Conservation (phyloP, 2,888 invertebrate genomes). For the Agriotes lineatus region DNA sequence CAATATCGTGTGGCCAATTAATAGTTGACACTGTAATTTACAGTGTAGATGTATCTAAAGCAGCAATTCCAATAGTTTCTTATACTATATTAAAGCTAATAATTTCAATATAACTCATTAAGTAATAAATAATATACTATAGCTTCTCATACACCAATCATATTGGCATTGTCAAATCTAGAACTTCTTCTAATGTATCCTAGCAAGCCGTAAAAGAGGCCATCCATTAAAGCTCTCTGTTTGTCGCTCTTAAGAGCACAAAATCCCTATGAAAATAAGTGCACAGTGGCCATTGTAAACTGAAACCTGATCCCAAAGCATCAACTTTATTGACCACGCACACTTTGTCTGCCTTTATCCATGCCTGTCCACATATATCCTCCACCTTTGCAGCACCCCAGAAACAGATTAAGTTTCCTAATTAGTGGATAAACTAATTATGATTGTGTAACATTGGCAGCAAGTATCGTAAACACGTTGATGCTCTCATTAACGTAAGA, state of each 20-base stretch:
- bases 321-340: not conserved
- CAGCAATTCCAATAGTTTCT: too few species aligned
- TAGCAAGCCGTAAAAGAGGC: too few species aligned
- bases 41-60: too few species aligned
- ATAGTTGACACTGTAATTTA: too few species aligned
- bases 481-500: slow-evolving; percentile 6
- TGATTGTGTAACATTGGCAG: slow-evolving; percentile 1
- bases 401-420: not conserved
- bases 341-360: not conserved
- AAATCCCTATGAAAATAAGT: not conserved
- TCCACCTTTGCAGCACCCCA: not conserved
- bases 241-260: not conserved
- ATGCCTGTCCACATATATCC: not conserved
- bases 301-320: slow-evolving; percentile 3
- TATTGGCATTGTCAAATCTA: too few species aligned
- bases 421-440: not conserved
- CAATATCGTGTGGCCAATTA: too few species aligned
- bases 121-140: too few species aligned
- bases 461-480: slow-evolving; percentile 7
- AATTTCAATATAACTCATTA: too few species aligned
- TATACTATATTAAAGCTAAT: too few species aligned
- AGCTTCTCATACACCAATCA: too few species aligned
- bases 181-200: too few species aligned
- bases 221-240: too few species aligned
- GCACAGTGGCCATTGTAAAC: not conserved